phyloP scores from a whole-genome alignment of 2,797 vertebrate species.

The Typhlichthys subterraneus region DNA sequence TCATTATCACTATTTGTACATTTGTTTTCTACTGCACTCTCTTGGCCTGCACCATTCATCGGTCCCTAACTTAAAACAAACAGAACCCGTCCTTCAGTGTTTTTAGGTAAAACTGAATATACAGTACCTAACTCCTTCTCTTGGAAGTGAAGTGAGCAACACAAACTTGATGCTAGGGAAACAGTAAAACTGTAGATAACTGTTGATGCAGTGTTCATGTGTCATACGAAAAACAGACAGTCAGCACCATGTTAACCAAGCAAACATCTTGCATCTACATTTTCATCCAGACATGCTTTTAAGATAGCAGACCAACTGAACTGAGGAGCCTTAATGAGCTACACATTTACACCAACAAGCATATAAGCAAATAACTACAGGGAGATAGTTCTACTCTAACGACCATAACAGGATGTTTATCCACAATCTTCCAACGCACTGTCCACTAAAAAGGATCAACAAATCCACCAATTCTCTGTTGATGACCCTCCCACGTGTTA shows the following conservation, averaged over 20 bases:
- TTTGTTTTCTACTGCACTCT: not conserved
- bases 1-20: slow-evolving; percentile 1
- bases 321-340: slow-evolving; percentile 35
- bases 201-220: not conserved
- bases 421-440: not conserved
- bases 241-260: slow-evolving; percentile 41
- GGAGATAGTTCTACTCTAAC: slow-evolving; percentile 38
- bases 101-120: no score
- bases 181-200: no score
- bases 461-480: not conserved
- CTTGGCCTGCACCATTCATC: no score
- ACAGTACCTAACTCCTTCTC: no score
- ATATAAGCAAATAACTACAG: slow-evolving; percentile 40
- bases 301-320: slow-evolving; percentile 22
- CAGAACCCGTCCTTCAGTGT: no score
- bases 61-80: slow-evolving; percentile 6
- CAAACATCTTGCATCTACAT: slow-evolving; percentile 24
- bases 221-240: slow-evolving; percentile 18
- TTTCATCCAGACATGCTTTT: slow-evolving; percentile 50
- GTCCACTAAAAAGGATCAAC: slow-evolving; percentile 18
- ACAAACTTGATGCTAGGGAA: not conserved
- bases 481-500: slow-evolving; percentile 7
- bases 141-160: not conserved
- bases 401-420: slow-evolving; percentile 9
- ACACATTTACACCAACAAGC: slow-evolving; percentile 38